Evolutionary conservation across 92 coral and sea anemone species (phyloP).

Genomic region (Phenganax subtilis): DNA sequence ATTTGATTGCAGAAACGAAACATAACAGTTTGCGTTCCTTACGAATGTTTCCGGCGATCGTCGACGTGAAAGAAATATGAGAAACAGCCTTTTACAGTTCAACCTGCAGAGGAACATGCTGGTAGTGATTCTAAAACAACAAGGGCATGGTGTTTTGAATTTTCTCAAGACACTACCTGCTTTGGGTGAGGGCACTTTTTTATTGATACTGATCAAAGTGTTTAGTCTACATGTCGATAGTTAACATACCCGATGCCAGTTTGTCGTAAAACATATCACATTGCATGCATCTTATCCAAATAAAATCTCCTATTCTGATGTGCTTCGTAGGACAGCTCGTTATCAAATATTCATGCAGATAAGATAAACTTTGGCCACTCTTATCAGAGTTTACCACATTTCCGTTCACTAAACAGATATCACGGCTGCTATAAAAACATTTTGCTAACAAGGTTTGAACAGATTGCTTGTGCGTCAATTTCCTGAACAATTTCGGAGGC

Average conservation of each 20-base stretch:
- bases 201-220: slow-evolving; percentile 2
- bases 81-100: too few relatives aligned
- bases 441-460: slow-evolving; percentile 29
- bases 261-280: slow-evolving; percentile 8
- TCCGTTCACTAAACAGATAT: slow-evolving; percentile 15
- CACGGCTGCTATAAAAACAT: slow-evolving; percentile 31
- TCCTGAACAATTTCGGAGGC: neutral
- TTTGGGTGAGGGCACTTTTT: too few relatives aligned
- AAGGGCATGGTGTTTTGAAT: neutral
- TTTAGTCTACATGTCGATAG: slow-evolving; percentile 30
- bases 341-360: neutral
- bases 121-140: neutral
- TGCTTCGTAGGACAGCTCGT: neutral
- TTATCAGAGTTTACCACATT: slow-evolving; percentile 26
- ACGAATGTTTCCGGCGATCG: too few relatives aligned
- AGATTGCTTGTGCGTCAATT: slow-evolving; percentile 3
- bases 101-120: too few relatives aligned
- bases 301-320: neutral
- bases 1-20: too few relatives aligned
- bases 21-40: too few relatives aligned
- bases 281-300: slow-evolving; percentile 22
- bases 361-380: slow-evolving; percentile 14
- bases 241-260: neutral
- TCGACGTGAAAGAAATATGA: too few relatives aligned
- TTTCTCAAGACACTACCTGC: neutral